Conservation (phyloP, 2,797 vertebrate species). For the Numenius phaeopus region DNA sequence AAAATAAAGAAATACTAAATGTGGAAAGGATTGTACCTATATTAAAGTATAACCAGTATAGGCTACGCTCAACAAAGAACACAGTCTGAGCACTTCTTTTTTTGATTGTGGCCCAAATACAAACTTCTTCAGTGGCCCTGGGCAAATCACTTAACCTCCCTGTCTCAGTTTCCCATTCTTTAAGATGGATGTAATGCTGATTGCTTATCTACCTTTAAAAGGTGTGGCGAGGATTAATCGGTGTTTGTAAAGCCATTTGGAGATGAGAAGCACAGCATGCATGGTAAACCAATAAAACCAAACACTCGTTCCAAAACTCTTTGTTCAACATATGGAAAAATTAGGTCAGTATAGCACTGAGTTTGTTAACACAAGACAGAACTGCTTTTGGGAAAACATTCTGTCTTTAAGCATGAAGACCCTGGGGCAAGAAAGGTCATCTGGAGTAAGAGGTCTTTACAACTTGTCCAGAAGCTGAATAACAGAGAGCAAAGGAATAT, state of each 20-base stretch:
- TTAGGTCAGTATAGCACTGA: background rate
- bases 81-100: background rate
- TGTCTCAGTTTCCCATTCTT: background rate
- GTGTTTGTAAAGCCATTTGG: background rate
- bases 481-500: background rate
- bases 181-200: background rate
- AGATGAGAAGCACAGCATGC: background rate
- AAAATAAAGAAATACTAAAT: background rate
- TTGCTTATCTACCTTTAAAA: constrained; percentile 38
- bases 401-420: background rate
- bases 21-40: background rate
- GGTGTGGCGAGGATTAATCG: constrained; percentile 4
- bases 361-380: background rate
- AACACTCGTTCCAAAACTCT: background rate
- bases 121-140: constrained; percentile 24
- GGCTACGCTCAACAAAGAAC: background rate
- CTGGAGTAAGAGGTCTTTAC: background rate
- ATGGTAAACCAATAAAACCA: background rate
- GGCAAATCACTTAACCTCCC: constrained; percentile 47
- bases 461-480: background rate
- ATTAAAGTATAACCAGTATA: background rate
- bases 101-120: background rate
- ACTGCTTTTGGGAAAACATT: background rate
- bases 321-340: background rate
- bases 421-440: background rate